Evolutionary conservation across 2,797 vertebrate species (phyloP).

Genomic region (Semaprochilodus insignis): DNA sequence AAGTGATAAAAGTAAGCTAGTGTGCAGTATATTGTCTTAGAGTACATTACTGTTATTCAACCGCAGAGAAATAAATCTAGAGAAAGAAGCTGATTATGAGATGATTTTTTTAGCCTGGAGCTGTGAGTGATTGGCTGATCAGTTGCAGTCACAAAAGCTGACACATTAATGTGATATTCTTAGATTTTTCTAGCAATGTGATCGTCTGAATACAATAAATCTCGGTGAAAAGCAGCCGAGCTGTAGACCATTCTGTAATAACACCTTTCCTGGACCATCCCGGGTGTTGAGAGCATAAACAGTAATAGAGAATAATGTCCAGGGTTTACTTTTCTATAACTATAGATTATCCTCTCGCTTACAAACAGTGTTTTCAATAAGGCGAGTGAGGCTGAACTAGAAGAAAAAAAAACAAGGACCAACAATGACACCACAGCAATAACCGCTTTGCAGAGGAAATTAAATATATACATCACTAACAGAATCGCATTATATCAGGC

Average conservation of each 20-base stretch:
- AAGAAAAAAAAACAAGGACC: not conserved
- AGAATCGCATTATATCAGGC: not conserved
- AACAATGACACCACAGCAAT: constrained; percentile 28
- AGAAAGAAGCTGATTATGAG: constrained; percentile 17
- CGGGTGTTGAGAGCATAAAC: constrained; percentile 28
- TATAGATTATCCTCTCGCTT: constrained; percentile 26
- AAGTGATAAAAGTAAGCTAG: not conserved
- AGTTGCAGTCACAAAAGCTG: constrained; percentile 39
- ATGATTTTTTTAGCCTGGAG: constrained; percentile 24
- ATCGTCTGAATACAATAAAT: constrained; percentile 48
- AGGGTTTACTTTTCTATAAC: constrained; percentile 33
- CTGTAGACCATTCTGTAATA: constrained; percentile 35
- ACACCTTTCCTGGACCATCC: constrained; percentile 21
- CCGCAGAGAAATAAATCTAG: not conserved
- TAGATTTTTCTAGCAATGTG: constrained; percentile 43
- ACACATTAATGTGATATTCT: constrained; percentile 49
- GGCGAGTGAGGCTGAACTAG: constrained; percentile 13
- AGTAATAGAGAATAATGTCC: constrained; percentile 53
- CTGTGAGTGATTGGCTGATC: constrained; percentile 35
- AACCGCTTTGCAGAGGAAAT: constrained; percentile 7
- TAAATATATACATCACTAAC: constrained; percentile 25
- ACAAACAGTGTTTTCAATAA: constrained; percentile 34
- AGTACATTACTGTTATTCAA: constrained; percentile 13
- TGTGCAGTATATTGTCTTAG: not conserved
- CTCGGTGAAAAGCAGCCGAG: constrained; percentile 16